Base-by-base conservation (phyloP, 2,797 vertebrate genomes). In the Mus minutoides region DNA sequence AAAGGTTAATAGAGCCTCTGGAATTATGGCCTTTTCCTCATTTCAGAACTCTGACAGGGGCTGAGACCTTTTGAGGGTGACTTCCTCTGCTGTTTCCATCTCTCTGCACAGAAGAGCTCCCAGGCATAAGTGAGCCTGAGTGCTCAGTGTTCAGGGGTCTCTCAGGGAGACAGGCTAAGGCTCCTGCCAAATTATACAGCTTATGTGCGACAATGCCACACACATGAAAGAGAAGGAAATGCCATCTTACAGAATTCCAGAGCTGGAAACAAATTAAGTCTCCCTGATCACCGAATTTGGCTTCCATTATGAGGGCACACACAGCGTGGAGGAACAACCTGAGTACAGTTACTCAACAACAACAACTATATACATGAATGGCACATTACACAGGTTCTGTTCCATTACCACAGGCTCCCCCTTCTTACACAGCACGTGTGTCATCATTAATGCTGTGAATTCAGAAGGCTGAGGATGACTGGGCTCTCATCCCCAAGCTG, bases 221-320 rank as follows among this genome's bases (percentile, higher is more conserved):
- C 24, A 52, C 71, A 6, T 0, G 56, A 60, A 43, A 87, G 75
- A 89, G 16, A 67, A 60, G 37, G 60, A 56, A 60, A 43, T 3
- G 37, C 56, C n/a, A 22, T 58, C 84, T 90, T 34, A 80, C 46
- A 62, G 19, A 60, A 92, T 69, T 89, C 91, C 54, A 69, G 49
- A 73, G 69, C 83, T 58, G 77, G 80, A 82, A 96, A 93, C 60
- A 78, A 88, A 86, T 60, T 22, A 87, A 90, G 49, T 87, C 69
- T 83, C 52, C 91, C 34, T 78, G 67, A 73, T 43, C 76, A 80
- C 86, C 34, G 56, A 75, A 17, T 0, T 29, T 1, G 54, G 24
- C 40, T 96, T 73, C 69, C 71, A 80, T 91, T 56, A 79, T 37
- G 37, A 40, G 88, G 78, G 79, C 69, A 11, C 43, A 58, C 46